Evolutionary conservation across 1,140 invertebrate species (phyloP).

Genomic region (Globodera rostochiensis): DNA sequence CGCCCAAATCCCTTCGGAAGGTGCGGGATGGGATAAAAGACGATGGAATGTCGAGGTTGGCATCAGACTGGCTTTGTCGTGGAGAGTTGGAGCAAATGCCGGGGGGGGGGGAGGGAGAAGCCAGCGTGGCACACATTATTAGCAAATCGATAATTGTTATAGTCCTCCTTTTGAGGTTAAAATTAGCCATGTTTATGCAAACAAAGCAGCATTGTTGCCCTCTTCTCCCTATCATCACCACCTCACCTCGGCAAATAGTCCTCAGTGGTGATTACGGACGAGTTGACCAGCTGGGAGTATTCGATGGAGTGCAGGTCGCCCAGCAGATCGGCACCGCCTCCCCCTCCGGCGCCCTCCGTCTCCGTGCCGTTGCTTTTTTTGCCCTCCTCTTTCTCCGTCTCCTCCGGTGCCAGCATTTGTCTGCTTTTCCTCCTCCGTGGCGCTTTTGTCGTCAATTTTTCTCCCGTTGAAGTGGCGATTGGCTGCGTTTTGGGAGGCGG

Average conservation of each 20-base stretch:
- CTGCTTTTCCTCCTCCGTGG: conserved; percentile 9
- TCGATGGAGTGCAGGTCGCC: conserved; percentile 47
- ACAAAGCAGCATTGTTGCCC: background rate
- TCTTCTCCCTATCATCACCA: background rate
- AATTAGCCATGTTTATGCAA: background rate
- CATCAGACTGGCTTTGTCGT: too few relatives aligned
- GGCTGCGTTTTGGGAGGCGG: conserved; percentile 9
- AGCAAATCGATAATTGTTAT: background rate
- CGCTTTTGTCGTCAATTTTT: conserved; percentile 11
- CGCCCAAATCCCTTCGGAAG: background rate
- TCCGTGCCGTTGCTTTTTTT: background rate
- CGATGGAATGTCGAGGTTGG: background rate
- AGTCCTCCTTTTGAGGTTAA: background rate
- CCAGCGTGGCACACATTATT: background rate
- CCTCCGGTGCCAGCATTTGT: conserved; percentile 7
- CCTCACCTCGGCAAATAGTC: conserved; percentile 35
- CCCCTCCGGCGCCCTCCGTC: conserved; percentile 13
- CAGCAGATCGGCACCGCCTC: conserved; percentile 9
- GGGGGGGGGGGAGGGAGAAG: background rate
- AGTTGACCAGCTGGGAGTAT: conserved; percentile 40
- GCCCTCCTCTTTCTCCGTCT: background rate
- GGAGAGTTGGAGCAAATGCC: too few relatives aligned
- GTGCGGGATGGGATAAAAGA: background rate
- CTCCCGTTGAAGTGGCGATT: background rate
- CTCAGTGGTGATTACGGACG: conserved; percentile 39